Percentiles rank a stretch among this genome's conserved stretches.
These are phyloP conservation scores for Cephus spinipes DNA, from an alignment of 2,888 invertebrate species.

Conservation along the genomic window DNA sequence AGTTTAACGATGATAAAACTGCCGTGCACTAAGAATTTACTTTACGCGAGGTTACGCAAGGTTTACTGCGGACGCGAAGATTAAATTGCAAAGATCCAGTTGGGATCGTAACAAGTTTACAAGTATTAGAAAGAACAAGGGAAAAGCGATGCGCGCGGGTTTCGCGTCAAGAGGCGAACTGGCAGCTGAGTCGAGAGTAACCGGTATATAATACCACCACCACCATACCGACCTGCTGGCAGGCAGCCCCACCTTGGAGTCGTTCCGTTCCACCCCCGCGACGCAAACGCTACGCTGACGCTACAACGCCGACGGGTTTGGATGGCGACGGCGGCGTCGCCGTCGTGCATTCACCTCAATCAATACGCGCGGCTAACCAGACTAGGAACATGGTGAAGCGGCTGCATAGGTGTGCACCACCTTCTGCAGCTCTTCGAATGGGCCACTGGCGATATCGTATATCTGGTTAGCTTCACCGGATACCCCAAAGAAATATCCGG, in stretches of 20 bases:
- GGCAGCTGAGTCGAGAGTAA: slow-evolving; percentile 55
- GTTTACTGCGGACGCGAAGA: not conserved
- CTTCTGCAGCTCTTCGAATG: not conserved
- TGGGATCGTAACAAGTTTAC: not conserved
- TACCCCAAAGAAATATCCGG: no score
- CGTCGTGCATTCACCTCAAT: slow-evolving; percentile 60
- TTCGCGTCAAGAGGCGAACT: slow-evolving; percentile 57
- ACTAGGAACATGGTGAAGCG: slow-evolving; percentile 1
- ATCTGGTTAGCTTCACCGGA: not conserved
- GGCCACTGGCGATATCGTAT: not conserved
- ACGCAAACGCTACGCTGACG: slow-evolving; percentile 24
- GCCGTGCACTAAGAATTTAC: not conserved
- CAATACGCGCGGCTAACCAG: slow-evolving; percentile 45
- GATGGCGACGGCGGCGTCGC: slow-evolving; percentile 29
- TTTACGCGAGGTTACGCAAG: not conserved
- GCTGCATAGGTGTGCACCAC: not conserved
- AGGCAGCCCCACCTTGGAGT: slow-evolving; percentile 43
- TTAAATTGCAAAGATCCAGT: not conserved
- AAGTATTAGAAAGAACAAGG: not conserved
- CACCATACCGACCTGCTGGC: slow-evolving; percentile 72
- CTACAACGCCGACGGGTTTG: not conserved
- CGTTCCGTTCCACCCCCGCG: slow-evolving; percentile 30
- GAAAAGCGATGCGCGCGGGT: slow-evolving; percentile 13
- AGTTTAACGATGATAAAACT: not conserved
- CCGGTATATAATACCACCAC: slow-evolving; percentile 65